These are phyloP conservation scores for Lutraria lutraria DNA, from an alignment of 2,888 invertebrate genomes.

Conservation along the genomic window DNA sequence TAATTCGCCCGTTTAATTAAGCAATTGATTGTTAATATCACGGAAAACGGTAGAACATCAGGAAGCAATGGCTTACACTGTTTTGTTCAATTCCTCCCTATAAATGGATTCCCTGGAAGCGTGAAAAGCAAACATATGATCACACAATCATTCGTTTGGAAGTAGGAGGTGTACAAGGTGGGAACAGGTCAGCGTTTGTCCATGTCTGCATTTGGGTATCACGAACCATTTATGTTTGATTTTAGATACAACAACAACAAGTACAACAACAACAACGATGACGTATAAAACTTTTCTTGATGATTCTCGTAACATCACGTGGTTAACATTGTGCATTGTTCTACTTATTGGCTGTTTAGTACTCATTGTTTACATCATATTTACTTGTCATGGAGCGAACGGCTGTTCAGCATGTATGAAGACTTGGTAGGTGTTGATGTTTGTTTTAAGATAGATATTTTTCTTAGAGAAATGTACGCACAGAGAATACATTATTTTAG, in stretches of 20 bases:
- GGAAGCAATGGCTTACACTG: no score
- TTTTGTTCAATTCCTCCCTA: no score
- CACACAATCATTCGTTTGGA: no score
- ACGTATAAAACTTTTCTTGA: slow-evolving; percentile 63
- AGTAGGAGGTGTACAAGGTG: no score
- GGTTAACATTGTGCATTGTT: slow-evolving; percentile 54
- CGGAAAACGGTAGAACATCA: no score
- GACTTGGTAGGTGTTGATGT: slow-evolving; percentile 30
- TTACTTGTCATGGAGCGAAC: slow-evolving; percentile 44
- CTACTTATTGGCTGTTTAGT: slow-evolving; percentile 24
- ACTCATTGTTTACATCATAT: slow-evolving; percentile 18
- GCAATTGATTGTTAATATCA: no score
- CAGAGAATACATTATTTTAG: no score
- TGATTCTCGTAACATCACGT: slow-evolving; percentile 62
- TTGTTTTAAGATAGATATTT: background rate
- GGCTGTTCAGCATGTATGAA: slow-evolving; percentile 37
- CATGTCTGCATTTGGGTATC: no score
- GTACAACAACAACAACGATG: slow-evolving; percentile 62
- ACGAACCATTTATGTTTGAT: background rate
- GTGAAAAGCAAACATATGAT: no score
- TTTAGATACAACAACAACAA: slow-evolving; percentile 64
- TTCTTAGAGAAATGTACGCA: background rate
- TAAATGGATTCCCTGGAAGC: no score
- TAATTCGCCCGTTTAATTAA: no score
- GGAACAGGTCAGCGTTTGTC: no score